phyloP scores from a whole-genome alignment of 2,113 vertebrate species.

The Nyctereutes procyonoides region DNA sequence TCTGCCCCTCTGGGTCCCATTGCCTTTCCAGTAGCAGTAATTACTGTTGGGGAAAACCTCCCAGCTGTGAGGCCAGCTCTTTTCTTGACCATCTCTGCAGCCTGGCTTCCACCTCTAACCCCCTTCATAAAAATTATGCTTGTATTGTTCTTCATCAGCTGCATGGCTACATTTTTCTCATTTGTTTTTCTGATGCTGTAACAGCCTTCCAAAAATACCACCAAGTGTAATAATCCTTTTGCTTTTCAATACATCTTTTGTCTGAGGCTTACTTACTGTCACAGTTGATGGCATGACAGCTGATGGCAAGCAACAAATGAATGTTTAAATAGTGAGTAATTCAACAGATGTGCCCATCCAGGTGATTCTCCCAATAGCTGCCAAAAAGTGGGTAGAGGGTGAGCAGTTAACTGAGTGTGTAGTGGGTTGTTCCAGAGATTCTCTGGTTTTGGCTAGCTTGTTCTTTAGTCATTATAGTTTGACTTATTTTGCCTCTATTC shows the following conservation, averaged over 20 bases:
- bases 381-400: not conserved
- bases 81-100: not conserved
- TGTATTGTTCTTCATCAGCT: not conserved
- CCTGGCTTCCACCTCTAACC: not conserved
- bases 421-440: not conserved
- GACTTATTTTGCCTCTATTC: not conserved
- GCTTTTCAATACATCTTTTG: constrained; percentile 57
- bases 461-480: constrained; percentile 9
- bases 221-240: constrained; percentile 52
- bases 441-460: not conserved
- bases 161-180: not conserved
- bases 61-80: not conserved
- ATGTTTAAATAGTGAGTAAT: constrained; percentile 62
- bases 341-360: constrained; percentile 43
- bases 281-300: constrained; percentile 22
- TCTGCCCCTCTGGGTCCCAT: not conserved
- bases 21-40: not conserved
- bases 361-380: constrained; percentile 46
- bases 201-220: constrained; percentile 2
- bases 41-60: constrained; percentile 19
- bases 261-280: constrained; percentile 48
- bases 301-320: constrained; percentile 54
- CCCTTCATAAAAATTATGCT: not conserved
- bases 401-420: not conserved
- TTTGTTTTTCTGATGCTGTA: constrained; percentile 31